These are phyloP conservation scores for Musca vetustissima DNA, from an alignment of 1,140 invertebrate genomes.

Conservation along the genomic window DNA sequence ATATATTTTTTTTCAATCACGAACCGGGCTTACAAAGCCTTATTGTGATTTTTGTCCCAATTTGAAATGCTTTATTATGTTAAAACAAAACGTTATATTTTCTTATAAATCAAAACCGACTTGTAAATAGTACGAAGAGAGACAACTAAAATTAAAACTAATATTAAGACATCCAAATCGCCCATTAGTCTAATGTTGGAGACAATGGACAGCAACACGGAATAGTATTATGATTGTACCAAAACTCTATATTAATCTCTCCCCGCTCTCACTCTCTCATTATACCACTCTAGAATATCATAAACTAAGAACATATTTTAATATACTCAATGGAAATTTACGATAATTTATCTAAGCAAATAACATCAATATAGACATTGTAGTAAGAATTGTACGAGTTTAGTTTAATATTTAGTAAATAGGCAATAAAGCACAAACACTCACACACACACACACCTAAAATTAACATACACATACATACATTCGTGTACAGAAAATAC, in stretches of 20 bases:
- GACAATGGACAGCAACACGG: slow-evolving; percentile 12
- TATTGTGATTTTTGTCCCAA: background rate
- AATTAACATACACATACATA: slow-evolving; percentile 33
- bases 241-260: slow-evolving; percentile 44
- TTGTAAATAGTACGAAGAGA: background rate
- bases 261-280: too few relatives aligned
- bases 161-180: background rate
- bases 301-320: background rate
- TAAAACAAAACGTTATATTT: background rate
- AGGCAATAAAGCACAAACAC: background rate
- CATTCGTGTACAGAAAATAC: slow-evolving; percentile 31
- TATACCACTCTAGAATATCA: slow-evolving; percentile 1
- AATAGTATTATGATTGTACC: slow-evolving; percentile 48
- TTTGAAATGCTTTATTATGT: slow-evolving; percentile 16
- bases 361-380: slow-evolving; percentile 20
- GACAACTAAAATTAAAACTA: background rate
- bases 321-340: background rate
- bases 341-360: slow-evolving; percentile 6
- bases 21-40: background rate
- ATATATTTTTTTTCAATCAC: background rate
- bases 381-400: slow-evolving; percentile 38
- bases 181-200: slow-evolving; percentile 1
- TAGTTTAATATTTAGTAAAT: slow-evolving; percentile 16
- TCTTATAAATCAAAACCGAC: slow-evolving; percentile 10
- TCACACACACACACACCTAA: slow-evolving; percentile 27